Conservation (phyloP, 2,888 invertebrate species). For the Abrostola triplasia region DNA sequence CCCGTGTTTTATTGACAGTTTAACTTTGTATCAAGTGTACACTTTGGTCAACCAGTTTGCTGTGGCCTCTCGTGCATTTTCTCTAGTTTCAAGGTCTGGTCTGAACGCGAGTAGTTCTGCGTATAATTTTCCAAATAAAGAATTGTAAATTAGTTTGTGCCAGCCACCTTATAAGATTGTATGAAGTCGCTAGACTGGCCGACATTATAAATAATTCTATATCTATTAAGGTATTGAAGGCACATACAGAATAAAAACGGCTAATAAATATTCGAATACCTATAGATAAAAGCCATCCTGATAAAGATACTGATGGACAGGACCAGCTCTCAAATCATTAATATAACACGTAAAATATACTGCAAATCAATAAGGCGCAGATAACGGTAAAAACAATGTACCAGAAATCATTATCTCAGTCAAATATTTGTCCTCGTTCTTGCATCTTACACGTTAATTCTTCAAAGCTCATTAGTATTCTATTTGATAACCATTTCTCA, state of each 20-base stretch:
- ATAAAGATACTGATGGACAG: too few relatives aligned
- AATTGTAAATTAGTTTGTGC: constrained; percentile 62
- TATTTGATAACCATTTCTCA: constrained; percentile 7
- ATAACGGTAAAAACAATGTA: too few relatives aligned
- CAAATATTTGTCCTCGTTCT: background rate
- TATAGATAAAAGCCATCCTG: too few relatives aligned
- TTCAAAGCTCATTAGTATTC: constrained; percentile 10
- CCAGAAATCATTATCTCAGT: too few relatives aligned
- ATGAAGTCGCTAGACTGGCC: constrained; percentile 18
- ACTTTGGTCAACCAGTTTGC: constrained; percentile 68
- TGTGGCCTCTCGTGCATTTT: constrained; percentile 71
- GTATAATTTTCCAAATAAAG: constrained; percentile 68
- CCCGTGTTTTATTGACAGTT: background rate
- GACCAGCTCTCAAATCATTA: too few relatives aligned
- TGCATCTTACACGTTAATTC: background rate
- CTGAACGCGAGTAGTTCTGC: constrained; percentile 60
- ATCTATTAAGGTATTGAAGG: background rate
- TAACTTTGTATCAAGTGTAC: constrained; percentile 64
- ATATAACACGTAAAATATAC: too few relatives aligned
- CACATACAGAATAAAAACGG: too few relatives aligned
- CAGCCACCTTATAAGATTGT: constrained; percentile 43
- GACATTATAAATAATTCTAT: constrained; percentile 16
- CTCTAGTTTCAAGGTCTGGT: constrained; percentile 75
- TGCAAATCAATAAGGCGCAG: too few relatives aligned
- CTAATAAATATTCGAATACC: too few relatives aligned